Evolutionary conservation across 2,888 invertebrate species (phyloP).

Genomic region (Cancer borealis): DNA sequence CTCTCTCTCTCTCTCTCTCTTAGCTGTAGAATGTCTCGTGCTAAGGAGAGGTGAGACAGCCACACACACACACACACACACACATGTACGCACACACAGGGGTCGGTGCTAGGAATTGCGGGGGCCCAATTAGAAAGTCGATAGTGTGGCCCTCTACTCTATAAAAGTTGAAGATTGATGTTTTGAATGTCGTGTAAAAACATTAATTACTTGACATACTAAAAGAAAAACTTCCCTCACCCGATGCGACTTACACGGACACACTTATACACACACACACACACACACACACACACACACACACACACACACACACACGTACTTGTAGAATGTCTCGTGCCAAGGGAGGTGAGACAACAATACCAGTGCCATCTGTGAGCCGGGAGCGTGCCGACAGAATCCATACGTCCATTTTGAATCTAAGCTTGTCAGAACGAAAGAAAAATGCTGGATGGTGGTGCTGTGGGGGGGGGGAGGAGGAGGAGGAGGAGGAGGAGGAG

Average conservation of each 20-base stretch:
- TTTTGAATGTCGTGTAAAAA: no score
- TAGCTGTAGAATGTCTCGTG: constrained; percentile 97
- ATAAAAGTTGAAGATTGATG: no score
- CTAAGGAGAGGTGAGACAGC: constrained; percentile 97
- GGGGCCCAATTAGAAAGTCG: no score
- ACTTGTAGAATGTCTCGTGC: constrained; percentile 97
- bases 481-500: not conserved
- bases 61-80: no score
- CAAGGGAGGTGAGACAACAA: constrained; percentile 94
- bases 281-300: not conserved
- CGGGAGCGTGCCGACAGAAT: constrained; percentile 96
- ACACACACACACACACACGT: not conserved
- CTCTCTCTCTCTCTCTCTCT: constrained; percentile 80
- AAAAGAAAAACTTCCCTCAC: no score
- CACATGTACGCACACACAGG: no score
- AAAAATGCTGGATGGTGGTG: constrained; percentile 93
- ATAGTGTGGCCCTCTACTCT: no score
- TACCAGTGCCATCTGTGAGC: constrained; percentile 91
- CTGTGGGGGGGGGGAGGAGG: constrained; percentile 81
- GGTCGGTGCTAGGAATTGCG: no score
- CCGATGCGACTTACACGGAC: not conserved
- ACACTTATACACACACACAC: not conserved
- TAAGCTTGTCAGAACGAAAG: constrained; percentile 96
- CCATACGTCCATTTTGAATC: constrained; percentile 98
- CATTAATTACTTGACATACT: no score